Base-by-base conservation (phyloP, 2,888 invertebrate genomes). In the Phalera bucephala region DNA sequence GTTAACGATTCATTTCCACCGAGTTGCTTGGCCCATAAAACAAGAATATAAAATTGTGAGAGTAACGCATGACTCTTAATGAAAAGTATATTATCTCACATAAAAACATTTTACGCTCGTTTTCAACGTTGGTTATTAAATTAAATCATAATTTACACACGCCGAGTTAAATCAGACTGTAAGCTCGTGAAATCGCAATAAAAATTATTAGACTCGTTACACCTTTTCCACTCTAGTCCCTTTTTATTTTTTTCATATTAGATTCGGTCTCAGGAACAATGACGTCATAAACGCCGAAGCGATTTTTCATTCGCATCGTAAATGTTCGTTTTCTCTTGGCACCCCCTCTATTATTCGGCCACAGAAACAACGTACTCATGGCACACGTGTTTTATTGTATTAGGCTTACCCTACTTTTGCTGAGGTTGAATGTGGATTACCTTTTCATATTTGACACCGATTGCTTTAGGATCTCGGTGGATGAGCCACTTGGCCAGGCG, bases 101-200 rank as follows among this genome's bases (percentile, higher is more conserved):
- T 87, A 83, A 87, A 87, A 86, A 83, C 76, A 75, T 80, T 85
- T 84, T 78, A 83, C 69, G 76, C 70, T 71, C 78, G 73, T 83
- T 82, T 80, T 79, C 80, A 79, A 66, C 71, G 77, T 52, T 51
- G 72, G 80, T 82, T 86, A 84, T 87, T 84, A 85, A 86, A 86
- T 86, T 82, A 82, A 81, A 84, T 83, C 79, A 83, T 84, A 85
- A 87, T 85, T 84, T 86, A 85, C 81, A 81, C 83, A 76, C 79
- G 72, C 74, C 66, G 72, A 76, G 78, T 79, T 77, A 81, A 83
- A 84, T 86, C 84, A 72, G 73, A 76, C 74, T 75, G 79, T 72
- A 67, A 75, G 77, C 77, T 78, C 74, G 78, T 84, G 80, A 80
- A 80, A 80, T 73, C 68, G 76, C 73, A 75, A 83, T 85, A 82